Percentiles rank a stretch among this genome's conserved stretches.
phyloP scores from a whole-genome alignment of 2,797 vertebrate species.

The Craterocephalus amniculus region DNA sequence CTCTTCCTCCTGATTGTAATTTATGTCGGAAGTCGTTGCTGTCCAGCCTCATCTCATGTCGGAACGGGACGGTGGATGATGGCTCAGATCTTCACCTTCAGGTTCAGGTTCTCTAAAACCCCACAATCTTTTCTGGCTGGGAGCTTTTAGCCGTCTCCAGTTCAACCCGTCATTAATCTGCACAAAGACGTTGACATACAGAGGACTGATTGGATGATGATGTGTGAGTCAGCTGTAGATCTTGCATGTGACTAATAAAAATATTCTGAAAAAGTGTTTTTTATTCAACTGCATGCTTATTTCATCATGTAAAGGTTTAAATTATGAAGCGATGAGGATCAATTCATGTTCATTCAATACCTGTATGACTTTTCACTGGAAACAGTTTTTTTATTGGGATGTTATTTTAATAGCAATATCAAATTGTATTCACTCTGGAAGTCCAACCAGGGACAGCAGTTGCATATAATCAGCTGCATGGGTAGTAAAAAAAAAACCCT shows the following conservation, averaged over 20 bases:
- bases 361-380: too few relatives aligned
- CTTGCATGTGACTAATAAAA: conserved; percentile 1
- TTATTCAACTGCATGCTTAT: too few relatives aligned
- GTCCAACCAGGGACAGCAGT: too few relatives aligned
- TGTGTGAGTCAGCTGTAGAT: conserved; percentile 44
- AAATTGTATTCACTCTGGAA: too few relatives aligned
- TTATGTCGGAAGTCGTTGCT: conserved; percentile 82
- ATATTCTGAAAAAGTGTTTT: too few relatives aligned
- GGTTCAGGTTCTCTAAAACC: conserved; percentile 14
- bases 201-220: conserved; percentile 68
- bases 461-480: too few relatives aligned
- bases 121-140: conserved; percentile 33
- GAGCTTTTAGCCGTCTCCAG: conserved; percentile 57
- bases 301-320: too few relatives aligned
- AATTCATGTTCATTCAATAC: too few relatives aligned
- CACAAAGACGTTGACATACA: conserved; percentile 72
- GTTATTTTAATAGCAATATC: too few relatives aligned
- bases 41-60: conserved; percentile 59
- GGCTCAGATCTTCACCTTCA: conserved; percentile 27
- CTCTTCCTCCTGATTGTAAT: conserved; percentile 82
- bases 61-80: conserved; percentile 52
- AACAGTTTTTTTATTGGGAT: too few relatives aligned
- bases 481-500: too few relatives aligned
- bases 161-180: conserved; percentile 76
- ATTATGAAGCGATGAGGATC: too few relatives aligned